Evolutionary conservation across 92 coral and sea anemone species (phyloP).

Genomic region (Epizoanthus fatuus): DNA sequence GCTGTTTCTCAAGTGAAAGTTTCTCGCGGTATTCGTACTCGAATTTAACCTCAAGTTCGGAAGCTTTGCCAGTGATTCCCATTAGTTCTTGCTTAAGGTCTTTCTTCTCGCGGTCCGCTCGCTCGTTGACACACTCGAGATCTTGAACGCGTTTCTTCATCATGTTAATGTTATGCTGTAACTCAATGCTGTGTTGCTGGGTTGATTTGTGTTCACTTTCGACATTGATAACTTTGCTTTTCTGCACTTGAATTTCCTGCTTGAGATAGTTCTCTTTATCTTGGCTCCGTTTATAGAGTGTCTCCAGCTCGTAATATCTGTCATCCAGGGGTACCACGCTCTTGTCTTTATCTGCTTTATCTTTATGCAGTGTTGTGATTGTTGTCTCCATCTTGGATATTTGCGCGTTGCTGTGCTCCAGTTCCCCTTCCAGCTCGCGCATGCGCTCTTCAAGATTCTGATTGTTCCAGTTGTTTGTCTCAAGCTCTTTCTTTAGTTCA

Average conservation of each 20-base stretch:
- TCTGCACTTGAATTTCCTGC: conserved; percentile 86
- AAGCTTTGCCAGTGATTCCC: conserved; percentile 75
- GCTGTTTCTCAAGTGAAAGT: conserved; percentile 84
- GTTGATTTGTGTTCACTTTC: conserved; percentile 88
- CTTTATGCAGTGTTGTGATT: conserved; percentile 71
- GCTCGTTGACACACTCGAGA: conserved; percentile 75
- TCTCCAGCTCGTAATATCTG: conserved; percentile 59
- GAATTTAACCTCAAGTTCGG: conserved; percentile 93
- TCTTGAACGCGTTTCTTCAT: conserved; percentile 87
- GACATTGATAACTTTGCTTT: conserved; percentile 77
- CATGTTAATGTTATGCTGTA: conserved; percentile 89
- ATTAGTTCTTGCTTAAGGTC: conserved; percentile 81
- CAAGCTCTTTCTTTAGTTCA: conserved; percentile 84
- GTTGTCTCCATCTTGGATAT: conserved; percentile 91
- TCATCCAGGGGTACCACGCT: conserved; percentile 57
- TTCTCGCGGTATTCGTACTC: conserved; percentile 96
- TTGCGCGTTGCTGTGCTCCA: conserved; percentile 71
- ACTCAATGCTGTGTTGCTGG: conserved; percentile 91
- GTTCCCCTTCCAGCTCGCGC: conserved; percentile 75
- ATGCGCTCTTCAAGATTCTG: conserved; percentile 79
- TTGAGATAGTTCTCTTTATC: conserved; percentile 84
- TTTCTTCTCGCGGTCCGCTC: conserved; percentile 86
- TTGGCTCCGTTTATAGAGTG: conserved; percentile 58
- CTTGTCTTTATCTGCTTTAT: conserved; percentile 71
- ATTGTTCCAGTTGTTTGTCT: conserved; percentile 81